Evolutionary conservation across 1,140 invertebrate genomes (phyloP), one percentile per base, ranked within the genome.

Genomic region (Aphelenchoides besseyi): DNA sequence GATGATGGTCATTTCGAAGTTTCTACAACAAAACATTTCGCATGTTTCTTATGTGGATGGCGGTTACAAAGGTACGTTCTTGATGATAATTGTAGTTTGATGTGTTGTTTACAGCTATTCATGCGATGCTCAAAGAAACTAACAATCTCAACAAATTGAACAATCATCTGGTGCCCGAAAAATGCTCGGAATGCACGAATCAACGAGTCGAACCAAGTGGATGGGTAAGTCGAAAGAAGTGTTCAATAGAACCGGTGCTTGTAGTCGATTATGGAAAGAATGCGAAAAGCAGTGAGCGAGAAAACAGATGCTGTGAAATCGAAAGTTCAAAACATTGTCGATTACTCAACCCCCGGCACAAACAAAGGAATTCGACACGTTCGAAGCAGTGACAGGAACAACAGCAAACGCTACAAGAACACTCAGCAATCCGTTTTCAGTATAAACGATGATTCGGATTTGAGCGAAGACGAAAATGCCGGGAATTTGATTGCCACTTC

Each of bases 1-100:
- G 2, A 91, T 97, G 81, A 98, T 98, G 96, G 94, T 97, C 30
- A 92, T 98, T 8, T 93, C 95, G 5, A 93, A 93, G 69, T 98
- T 98, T 86, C 87, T 98, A 37, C 94, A 97, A 86, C 92, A 92
- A 85, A 92, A 94, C 82, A 92, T 91, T 0, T 90, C 91, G 74
- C 95, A 93, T 85, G 92, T 98, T 30, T 94, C 92, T 69, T 89
- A 97, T 86, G 88, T 96, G 8, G 90, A 90, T 76, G 94, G 93
- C 71, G 95, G 95, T 9, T 98, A 95, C 87, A 89, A 90, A 87
- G 90, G 87, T 87, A 78, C 59, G 73, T 64, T 28, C 9, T 54
- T 37, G 2, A 9, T 55, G 1, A 33, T 52, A n/a, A 70, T 62
- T 30, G 52, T 61, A 33, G 29, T 41, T 30, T 5, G 30, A 33